Base-by-base conservation (phyloP, 2,888 invertebrate species). In the Ormyrus thymus region DNA sequence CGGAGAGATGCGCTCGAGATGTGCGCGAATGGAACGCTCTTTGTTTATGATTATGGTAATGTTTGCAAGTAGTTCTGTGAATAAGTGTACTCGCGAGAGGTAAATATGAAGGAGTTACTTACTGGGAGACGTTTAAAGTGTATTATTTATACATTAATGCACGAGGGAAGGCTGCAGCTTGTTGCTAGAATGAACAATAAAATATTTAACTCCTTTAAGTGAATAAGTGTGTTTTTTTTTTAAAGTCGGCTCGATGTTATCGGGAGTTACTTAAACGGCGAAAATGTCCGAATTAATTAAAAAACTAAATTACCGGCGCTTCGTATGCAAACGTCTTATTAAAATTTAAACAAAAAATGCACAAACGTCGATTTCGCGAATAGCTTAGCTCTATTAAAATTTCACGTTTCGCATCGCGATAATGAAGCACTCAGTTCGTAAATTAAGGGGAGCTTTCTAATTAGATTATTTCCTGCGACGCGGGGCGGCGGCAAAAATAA, bases 31-130 rank as follows among this genome's bases (percentile, higher is more conserved):
- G 8, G 53, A 46, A 53, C 13, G 15, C n/a, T 69, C 46, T 45
- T 77, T 70, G 58, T 58, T 77, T 77, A 46, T 29, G 51, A 8
- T 58, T 50, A 13, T 11, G 43, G 1, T 70, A 45, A 46, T 10
- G 56, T 53, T 59, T n/a, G 11, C 29, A 7, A 29, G 45, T 11
- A 56, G 10, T 46, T 72, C 11, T 61, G 55, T 71, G 66, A 72
- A 72, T 66, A 48, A 59, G 45, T 72, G 45, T 50, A 45, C 50
- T 59, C 46, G 43, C 59, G 46, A 29, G 48, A 53, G 50, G 50
- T 65, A 65, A 50, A 43, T 58, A 11, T 43, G 43, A 46, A 61
- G 46, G 13, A 8, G 45, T 10, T 15, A 11, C n/a, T 68, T 61
- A 46, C 46, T 50, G 56, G 43, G 45, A 29, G 51, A 53, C 46